Base-by-base conservation (phyloP, 2,113 vertebrate species). In the Calcarius ornatus region DNA sequence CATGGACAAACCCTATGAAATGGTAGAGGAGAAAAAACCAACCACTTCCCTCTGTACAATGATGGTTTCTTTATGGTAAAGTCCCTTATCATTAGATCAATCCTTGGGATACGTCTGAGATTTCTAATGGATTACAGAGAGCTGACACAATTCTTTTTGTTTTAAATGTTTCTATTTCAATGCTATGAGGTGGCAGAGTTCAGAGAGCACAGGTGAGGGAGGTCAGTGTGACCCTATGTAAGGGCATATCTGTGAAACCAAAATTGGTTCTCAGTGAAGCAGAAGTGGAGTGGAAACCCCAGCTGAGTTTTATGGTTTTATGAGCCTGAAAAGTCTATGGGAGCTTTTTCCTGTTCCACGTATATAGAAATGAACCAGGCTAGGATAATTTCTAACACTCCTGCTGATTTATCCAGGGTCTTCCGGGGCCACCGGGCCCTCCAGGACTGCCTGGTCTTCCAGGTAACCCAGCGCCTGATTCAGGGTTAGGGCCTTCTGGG, bases 351-450 rank as follows among this genome's bases (percentile, higher is more conserved):
- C 18, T 51, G 2, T 57, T 84, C 35, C 8, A 1, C 25, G 3
- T 56, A 18, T 23, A 8, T 11, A 31, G 6, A 51, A 56, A 61
- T 53, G 10, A 50, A 79, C 12, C 15, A 45, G 63, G 1, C 13
- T 15, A 59, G 8, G 27, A 19, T 24, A 6, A 38, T 90, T 90
- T 94, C 94, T 95, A 91, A 97, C 47, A 48, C 35, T 63, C 4
- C 31, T 45, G 48, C 47, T 94, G 22, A 79, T 96, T 95, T 91
- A 79, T 89, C 40, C 94, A 99, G 99, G 99, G 99, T 88, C 97
- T 96, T 11, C 98, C 98, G 4, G 99, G 99, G 6, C 98, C 97
- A 35, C 98, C 98, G 1, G 99, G 99, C 7, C 98, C 95, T 27
- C 98, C 98, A 40, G 98, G 98, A 73, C 84, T 70, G 28, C 98